Evolutionary conservation across 2,888 invertebrate genomes (phyloP).

Genomic region (Rhodophaea formosa): DNA sequence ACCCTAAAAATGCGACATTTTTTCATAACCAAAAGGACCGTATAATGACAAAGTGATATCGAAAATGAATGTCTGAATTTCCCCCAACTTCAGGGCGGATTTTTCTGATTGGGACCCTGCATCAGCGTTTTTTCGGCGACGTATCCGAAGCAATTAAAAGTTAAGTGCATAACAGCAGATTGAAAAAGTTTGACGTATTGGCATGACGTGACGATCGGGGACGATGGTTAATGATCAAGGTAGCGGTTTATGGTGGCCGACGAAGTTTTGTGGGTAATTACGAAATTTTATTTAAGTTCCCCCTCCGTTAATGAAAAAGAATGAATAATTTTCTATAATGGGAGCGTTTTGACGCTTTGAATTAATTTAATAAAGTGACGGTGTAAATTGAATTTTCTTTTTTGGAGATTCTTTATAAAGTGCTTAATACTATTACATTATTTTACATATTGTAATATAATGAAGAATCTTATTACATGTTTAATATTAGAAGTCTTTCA

Average conservation of each 20-base stretch:
- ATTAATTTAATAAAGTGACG: too few relatives aligned
- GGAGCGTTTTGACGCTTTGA: too few relatives aligned
- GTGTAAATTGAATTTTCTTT: too few relatives aligned
- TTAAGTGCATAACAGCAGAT: constrained; percentile 4
- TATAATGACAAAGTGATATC: background rate
- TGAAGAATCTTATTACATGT: too few relatives aligned
- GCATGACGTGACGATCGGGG: background rate
- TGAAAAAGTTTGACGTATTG: constrained; percentile 16
- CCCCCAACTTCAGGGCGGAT: background rate
- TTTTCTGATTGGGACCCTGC: background rate
- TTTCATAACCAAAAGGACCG: too few relatives aligned
- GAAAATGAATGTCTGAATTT: background rate
- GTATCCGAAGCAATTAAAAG: constrained; percentile 11
- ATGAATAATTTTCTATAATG: too few relatives aligned
- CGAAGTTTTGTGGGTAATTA: background rate
- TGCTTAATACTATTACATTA: too few relatives aligned
- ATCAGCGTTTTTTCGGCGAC: constrained; percentile 7
- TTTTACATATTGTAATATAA: too few relatives aligned
- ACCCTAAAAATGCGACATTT: too few relatives aligned
- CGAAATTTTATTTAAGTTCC: background rate
- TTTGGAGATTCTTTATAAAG: too few relatives aligned
- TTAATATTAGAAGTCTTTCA: too few relatives aligned
- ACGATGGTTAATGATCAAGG: background rate
- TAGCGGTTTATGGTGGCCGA: background rate
- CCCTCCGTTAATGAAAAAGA: background rate